These are phyloP conservation scores for Dromococcyx pavoninus DNA, from an alignment of 2,797 vertebrate species.

Conservation along the genomic window DNA sequence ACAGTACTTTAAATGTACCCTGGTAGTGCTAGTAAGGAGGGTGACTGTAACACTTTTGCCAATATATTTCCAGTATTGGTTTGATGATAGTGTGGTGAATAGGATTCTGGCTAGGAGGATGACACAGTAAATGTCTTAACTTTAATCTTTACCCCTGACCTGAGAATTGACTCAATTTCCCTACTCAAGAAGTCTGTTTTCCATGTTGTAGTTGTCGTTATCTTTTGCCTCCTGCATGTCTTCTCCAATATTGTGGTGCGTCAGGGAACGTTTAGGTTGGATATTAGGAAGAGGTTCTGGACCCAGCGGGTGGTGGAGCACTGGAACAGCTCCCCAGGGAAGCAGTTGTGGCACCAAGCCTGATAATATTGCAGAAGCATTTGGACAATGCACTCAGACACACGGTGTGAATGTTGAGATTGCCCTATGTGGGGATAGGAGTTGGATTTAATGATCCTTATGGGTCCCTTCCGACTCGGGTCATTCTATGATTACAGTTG, in stretches of 20 bases:
- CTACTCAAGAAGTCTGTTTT: background rate
- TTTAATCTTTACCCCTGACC: background rate
- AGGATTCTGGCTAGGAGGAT: background rate
- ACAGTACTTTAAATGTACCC: fast-evolving
- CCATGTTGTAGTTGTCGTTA: background rate
- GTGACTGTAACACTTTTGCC: background rate
- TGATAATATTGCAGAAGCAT: too few relatives aligned
- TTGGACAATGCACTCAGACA: too few relatives aligned
- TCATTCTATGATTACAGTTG: background rate
- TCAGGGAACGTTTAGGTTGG: too few relatives aligned
- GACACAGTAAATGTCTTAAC: background rate
- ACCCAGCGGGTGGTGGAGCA: too few relatives aligned
- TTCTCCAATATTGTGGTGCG: too few relatives aligned
- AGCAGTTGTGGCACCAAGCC: too few relatives aligned
- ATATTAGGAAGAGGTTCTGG: too few relatives aligned
- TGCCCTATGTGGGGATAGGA: too few relatives aligned
- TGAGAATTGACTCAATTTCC: background rate
- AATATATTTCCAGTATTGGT: background rate
- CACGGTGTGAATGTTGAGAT: too few relatives aligned
- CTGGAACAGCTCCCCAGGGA: too few relatives aligned
- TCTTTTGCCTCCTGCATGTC: background rate
- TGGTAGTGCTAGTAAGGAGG: background rate
- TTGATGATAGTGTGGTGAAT: background rate
- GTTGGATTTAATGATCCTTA: too few relatives aligned
- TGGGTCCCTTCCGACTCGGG: too few relatives aligned